Evolutionary conservation across 2,113 vertebrate genomes (phyloP).

Genomic region (Campylomormyrus numenius): DNA sequence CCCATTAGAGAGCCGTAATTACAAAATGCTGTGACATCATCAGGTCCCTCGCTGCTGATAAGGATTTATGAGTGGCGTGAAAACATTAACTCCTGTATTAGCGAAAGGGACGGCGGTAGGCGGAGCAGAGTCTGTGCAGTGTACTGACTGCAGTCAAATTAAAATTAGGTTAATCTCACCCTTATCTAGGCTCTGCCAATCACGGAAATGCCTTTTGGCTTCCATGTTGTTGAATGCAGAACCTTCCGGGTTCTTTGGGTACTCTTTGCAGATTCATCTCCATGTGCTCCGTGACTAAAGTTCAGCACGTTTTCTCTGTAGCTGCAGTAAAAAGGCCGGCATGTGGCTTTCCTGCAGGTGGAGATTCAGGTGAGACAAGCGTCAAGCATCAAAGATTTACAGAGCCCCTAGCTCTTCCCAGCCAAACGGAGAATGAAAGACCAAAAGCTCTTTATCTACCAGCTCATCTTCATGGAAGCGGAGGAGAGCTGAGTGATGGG

Average conservation of each 20-base stretch:
- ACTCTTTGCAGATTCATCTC: not conserved
- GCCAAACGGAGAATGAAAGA: not conserved
- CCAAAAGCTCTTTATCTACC: not conserved
- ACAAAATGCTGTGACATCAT: constrained; percentile 27
- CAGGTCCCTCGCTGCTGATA: not conserved
- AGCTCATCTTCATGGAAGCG: not conserved
- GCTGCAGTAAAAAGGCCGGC: not conserved
- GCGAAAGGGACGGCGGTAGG: not conserved
- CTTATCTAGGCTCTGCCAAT: not conserved
- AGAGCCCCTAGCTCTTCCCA: not conserved
- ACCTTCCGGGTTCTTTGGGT: not conserved
- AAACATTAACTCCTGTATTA: constrained; percentile 15
- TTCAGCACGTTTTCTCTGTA: not conserved
- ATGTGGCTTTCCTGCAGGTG: not conserved
- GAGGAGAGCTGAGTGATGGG: constrained; percentile 31
- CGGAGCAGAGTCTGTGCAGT: not conserved
- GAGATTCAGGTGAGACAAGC: not conserved
- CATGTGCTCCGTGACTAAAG: not conserved
- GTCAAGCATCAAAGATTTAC: not conserved
- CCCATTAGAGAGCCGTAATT: constrained; percentile 25
- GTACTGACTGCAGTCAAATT: not conserved
- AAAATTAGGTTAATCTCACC: not conserved
- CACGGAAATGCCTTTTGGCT: not conserved
- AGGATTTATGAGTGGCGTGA: constrained; percentile 13
- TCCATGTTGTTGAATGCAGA: not conserved